Base-by-base conservation (phyloP, 2,888 invertebrate species). In the Apamea monoglypha region DNA sequence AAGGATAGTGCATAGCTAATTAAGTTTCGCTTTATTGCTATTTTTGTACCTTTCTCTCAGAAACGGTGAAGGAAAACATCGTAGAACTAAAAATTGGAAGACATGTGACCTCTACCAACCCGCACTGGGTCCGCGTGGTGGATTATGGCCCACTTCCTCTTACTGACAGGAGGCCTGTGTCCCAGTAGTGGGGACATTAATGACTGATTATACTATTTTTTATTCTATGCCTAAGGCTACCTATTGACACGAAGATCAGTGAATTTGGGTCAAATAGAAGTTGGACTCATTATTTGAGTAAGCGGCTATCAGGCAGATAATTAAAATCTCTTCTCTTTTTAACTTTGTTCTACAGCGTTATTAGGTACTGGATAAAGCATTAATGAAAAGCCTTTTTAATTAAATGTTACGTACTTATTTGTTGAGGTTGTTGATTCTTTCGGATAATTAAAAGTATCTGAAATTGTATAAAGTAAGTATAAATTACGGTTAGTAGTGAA, bases 331-430 rank as follows among this genome's bases (percentile, higher is more conserved):
- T 2, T 29, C n/a, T 40, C 32, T n/a, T 71, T 71, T 72, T 72
- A 75, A 44, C 64, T 44, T 63, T 68, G n/a, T 63, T 18, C 25
- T 14, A n/a, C 40, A 50, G 16, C 69, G 25, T 64, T 18, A 74
- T 66, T 64, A 50, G 32, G 32, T n/a, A 36, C 56, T 25, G 18
- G 59, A 56, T 29, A 75, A 64, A 75, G 68, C 21, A 59, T 5
- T 68, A 53, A 76, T 82, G 68, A 56, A 78, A 83, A 76, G 70
- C 32, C 40, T 67, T 78, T 81, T 84, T 70, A 83, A 78, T 40
- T 71, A 61, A 66, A 36, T 29, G 8, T 32, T 40, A 32, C 18
- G 10, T 21, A 61, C 2, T 29, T 61, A 69, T 50, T 16, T 69
- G n/a, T 36, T 53, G 40, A 25, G 21, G 32, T 59, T 32, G 21